A percentile compares a stretch with the other conserved stretches of the same genome.
Evolutionary conservation across 2,888 invertebrate genomes (phyloP).

Genomic region (Drosophila birchii): DNA sequence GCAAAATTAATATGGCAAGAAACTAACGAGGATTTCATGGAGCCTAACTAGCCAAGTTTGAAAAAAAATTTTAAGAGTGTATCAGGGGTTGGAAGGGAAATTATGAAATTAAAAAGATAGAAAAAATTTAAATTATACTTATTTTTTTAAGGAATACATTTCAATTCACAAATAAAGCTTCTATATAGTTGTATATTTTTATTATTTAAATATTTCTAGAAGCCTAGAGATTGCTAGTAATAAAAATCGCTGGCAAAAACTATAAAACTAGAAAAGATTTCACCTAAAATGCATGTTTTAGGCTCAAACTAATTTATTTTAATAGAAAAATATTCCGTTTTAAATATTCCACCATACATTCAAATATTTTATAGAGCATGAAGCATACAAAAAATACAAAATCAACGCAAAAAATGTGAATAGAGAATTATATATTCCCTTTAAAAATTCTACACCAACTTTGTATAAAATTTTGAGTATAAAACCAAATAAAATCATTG

Average conservation of each 20-base stretch:
- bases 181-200: not conserved
- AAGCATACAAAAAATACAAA: not conserved
- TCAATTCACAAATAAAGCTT: not conserved
- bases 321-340: not conserved
- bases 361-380: not conserved
- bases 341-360: not conserved
- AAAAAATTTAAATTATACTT: no score
- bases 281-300: not conserved
- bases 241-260: not conserved
- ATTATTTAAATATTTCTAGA: not conserved
- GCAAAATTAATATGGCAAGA: constrained; percentile 18
- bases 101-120: not conserved
- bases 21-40: constrained; percentile 2
- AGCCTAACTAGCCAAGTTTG: not conserved
- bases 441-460: not conserved
- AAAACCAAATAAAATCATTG: no score
- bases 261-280: not conserved
- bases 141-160: no score
- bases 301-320: not conserved
- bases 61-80: not conserved
- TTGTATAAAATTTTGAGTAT: not conserved
- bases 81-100: not conserved
- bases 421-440: not conserved
- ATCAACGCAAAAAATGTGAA: not conserved
- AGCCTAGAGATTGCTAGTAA: no score